These are phyloP conservation scores for Epizoanthus fatuus DNA, from an alignment of 92 coral and sea anemone genomes.

Conservation along the genomic window DNA sequence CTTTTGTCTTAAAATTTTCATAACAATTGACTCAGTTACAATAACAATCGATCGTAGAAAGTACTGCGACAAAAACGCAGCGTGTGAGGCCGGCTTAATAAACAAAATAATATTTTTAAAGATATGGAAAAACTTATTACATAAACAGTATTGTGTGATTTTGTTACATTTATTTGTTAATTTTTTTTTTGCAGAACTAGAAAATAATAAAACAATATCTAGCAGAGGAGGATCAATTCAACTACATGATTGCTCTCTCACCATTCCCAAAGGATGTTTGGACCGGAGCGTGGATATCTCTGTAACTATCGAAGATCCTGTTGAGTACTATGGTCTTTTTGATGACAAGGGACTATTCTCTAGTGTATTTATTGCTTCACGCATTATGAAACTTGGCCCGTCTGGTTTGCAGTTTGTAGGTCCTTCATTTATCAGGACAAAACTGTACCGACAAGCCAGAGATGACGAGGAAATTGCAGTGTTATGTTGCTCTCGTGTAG, in stretches of 20 bases:
- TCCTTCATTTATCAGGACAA: neutral
- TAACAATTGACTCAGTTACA: too few relatives aligned
- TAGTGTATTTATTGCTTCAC: neutral
- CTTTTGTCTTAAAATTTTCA: too few relatives aligned
- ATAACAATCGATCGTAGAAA: too few relatives aligned
- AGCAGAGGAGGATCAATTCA: neutral
- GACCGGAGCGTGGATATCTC: neutral
- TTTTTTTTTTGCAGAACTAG: neutral
- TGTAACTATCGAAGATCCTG: constrained; percentile 6
- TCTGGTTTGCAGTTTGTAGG: constrained; percentile 4
- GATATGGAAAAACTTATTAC: too few relatives aligned
- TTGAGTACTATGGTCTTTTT: neutral
- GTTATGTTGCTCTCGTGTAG: neutral
- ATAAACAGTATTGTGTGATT: too few relatives aligned
- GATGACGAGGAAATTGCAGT: constrained; percentile 4
- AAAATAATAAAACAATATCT: neutral
- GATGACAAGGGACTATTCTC: constrained; percentile 11
- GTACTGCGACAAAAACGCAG: too few relatives aligned
- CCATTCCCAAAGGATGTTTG: constrained; percentile 4
- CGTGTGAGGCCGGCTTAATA: too few relatives aligned
- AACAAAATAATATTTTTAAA: too few relatives aligned
- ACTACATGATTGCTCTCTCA: neutral
- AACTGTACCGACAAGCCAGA: constrained; percentile 6
- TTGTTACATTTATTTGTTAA: neutral
- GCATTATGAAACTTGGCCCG: neutral